A percentile compares a stretch with the other conserved stretches of the same genome.
Conservation (phyloP, 2,888 invertebrate genomes). For the Salpingus planirostris region DNA sequence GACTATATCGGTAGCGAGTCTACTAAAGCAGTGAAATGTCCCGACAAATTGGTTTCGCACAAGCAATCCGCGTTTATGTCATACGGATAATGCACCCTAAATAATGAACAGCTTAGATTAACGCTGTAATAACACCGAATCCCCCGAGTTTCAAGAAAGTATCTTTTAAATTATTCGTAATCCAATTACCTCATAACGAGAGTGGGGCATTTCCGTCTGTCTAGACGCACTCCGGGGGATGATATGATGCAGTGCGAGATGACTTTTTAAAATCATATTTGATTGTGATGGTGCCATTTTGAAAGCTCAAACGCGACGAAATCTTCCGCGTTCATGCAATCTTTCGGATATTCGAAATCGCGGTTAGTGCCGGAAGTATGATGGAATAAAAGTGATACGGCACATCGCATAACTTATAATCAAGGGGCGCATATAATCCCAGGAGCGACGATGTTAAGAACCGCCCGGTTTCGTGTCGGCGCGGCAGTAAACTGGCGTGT, state of each 20-base stretch:
- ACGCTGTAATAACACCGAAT: slow-evolving; percentile 21
- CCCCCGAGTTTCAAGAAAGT: slow-evolving; percentile 25
- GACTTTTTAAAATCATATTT: too few species aligned
- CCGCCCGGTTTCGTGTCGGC: slow-evolving; percentile 22
- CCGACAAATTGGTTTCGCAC: too few species aligned
- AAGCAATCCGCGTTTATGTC: too few species aligned
- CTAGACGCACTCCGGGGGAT: too few species aligned
- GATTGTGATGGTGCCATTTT: too few species aligned
- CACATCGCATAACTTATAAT: slow-evolving; percentile 26
- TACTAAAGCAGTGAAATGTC: too few species aligned
- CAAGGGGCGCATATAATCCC: slow-evolving; percentile 19
- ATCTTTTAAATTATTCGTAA: slow-evolving; percentile 29
- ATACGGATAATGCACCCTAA: slow-evolving; percentile 14
- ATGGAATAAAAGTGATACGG: slow-evolving; percentile 19
- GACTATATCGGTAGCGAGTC: too few species aligned
- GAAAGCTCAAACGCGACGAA: too few species aligned
- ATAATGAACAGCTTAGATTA: slow-evolving; percentile 24
- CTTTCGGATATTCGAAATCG: too few species aligned
- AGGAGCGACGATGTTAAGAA: slow-evolving; percentile 14
- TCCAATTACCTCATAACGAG: slow-evolving; percentile 23
- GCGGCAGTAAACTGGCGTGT: slow-evolving; percentile 26
- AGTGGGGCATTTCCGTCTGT: slow-evolving; percentile 11
- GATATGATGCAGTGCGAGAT: too few species aligned
- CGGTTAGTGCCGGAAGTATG: too few species aligned
- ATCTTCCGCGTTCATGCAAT: too few species aligned